These are phyloP conservation scores for Macaca nemestrina DNA, from an alignment of 2,113 vertebrate genomes.

Conservation along the genomic window DNA sequence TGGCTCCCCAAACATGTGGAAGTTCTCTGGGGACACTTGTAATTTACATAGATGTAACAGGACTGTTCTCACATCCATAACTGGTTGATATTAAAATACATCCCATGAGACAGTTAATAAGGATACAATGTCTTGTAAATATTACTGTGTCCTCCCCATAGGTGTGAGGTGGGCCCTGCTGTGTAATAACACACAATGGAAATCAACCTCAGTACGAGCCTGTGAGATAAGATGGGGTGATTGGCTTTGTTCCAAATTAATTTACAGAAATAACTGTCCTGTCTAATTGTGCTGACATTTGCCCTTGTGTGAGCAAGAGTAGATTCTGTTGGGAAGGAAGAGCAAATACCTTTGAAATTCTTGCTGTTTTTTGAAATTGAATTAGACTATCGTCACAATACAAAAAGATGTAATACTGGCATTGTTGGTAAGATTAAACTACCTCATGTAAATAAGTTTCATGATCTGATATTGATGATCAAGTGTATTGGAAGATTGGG, in stretches of 20 bases:
- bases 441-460: not conserved
- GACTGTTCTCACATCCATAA: not conserved
- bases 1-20: not conserved
- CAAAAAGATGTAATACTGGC: not conserved
- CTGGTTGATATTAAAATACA: not conserved
- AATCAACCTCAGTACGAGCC: not conserved
- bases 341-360: not conserved
- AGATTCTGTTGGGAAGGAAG: not conserved
- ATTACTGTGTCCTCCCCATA: not conserved
- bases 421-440: not conserved
- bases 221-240: not conserved
- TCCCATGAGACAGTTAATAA: not conserved
- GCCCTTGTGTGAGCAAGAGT: not conserved
- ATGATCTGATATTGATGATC: not conserved
- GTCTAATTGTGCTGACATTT: not conserved
- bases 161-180: not conserved
- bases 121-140: not conserved
- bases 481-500: not conserved
- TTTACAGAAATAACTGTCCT: not conserved
- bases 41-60: not conserved
- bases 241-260: not conserved
- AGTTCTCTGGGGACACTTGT: not conserved
- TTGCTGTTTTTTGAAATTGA: not conserved
- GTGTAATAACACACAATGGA: not conserved
- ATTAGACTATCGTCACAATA: not conserved